phyloP scores from a whole-genome alignment of 2,113 vertebrate genomes.

The Arenaria interpres region DNA sequence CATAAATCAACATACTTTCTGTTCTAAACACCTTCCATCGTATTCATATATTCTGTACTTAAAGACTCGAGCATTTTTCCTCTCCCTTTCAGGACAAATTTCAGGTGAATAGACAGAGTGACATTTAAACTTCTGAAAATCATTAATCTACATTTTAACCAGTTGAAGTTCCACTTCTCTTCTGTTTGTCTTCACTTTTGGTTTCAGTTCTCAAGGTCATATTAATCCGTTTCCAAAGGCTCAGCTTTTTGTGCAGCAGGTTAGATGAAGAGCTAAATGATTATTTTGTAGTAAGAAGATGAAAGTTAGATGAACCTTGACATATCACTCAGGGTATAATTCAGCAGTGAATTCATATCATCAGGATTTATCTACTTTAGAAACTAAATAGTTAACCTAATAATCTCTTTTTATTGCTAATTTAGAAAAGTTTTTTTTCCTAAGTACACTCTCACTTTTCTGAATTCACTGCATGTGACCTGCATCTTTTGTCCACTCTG shows the following conservation, averaged over 20 bases:
- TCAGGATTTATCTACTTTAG: conserved; percentile 74
- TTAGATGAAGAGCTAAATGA: conserved; percentile 56
- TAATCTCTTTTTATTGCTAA: conserved; percentile 80
- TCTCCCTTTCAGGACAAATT: conserved; percentile 56
- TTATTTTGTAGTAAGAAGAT: conserved; percentile 71
- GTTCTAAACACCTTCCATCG: neutral
- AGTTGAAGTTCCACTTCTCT: conserved; percentile 31
- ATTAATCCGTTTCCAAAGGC: conserved; percentile 46
- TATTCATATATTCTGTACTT: conserved; percentile 20
- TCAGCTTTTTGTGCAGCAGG: conserved; percentile 22
- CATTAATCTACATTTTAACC: conserved; percentile 70
- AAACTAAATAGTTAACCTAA: conserved; percentile 81
- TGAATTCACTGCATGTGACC: conserved; percentile 80
- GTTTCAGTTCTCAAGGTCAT: conserved; percentile 67
- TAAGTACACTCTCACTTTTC: conserved; percentile 77
- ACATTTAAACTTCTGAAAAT: conserved; percentile 66
- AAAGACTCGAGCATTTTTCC: conserved; percentile 7
- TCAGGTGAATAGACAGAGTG: conserved; percentile 41
- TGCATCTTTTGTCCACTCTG: conserved; percentile 72
- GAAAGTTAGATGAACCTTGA: conserved; percentile 77
- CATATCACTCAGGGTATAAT: conserved; percentile 62
- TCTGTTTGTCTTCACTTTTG: conserved; percentile 27
- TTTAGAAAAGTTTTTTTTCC: conserved; percentile 73
- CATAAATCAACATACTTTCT: conserved; percentile 47
- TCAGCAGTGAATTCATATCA: conserved; percentile 67